Evolutionary conservation across 53 echinoderm and acorn worm species (phyloP).

Genomic region (Arbacia lixula): DNA sequence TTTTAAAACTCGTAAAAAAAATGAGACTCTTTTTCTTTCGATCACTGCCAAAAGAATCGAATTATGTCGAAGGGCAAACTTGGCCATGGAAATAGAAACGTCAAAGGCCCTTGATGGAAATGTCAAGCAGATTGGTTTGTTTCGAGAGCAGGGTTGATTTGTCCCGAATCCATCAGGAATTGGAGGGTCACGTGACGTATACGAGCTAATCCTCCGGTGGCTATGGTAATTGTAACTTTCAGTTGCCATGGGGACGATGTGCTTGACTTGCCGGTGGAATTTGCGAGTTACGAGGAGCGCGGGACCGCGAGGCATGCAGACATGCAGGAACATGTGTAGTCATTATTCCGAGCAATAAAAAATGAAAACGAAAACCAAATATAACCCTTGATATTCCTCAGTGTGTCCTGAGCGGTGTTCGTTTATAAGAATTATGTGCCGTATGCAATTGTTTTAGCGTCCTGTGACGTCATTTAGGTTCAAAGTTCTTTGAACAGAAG

Average conservation of each 20-base stretch:
- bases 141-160: neutral
- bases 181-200: slow-evolving; percentile 1
- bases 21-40: too few relatives aligned
- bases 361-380: slow-evolving; percentile 18
- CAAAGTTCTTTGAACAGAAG: too few relatives aligned
- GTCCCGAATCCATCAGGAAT: neutral
- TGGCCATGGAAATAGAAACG: slow-evolving; percentile 1
- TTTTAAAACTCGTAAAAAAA: too few relatives aligned
- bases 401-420: too few relatives aligned
- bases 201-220: slow-evolving; percentile 16
- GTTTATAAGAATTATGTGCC: too few relatives aligned
- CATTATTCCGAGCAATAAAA: slow-evolving; percentile 25
- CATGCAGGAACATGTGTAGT: slow-evolving; percentile 27
- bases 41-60: neutral
- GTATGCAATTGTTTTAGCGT: too few relatives aligned
- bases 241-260: slow-evolving; percentile 6
- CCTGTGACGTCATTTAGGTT: too few relatives aligned
- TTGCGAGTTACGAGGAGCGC: slow-evolving; percentile 2
- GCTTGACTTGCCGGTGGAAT: neutral
- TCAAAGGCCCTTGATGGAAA: slow-evolving; percentile 17
- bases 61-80: neutral
- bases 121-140: slow-evolving; percentile 2
- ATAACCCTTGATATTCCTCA: too few relatives aligned
- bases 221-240: slow-evolving; percentile 15
- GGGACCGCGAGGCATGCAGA: slow-evolving; percentile 34